Evolutionary conservation across 2,113 vertebrate genomes (phyloP).

Genomic region (Thalassarche chlororhynchos): DNA sequence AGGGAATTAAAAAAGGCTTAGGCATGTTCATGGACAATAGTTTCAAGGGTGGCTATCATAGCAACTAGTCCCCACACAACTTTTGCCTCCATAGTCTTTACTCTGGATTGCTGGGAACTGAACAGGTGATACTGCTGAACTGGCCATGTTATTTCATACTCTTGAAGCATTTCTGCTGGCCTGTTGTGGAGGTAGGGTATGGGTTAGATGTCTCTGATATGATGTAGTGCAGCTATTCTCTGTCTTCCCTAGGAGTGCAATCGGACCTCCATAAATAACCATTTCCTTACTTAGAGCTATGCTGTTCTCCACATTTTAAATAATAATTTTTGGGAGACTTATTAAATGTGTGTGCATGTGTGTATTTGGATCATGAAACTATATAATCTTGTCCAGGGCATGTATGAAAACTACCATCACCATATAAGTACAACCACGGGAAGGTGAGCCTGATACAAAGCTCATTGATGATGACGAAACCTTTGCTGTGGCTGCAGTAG

Average conservation of each 20-base stretch:
- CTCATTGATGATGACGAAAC: not conserved
- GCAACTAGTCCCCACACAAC: not conserved
- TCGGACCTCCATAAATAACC: not conserved
- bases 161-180: not conserved
- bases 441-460: not conserved
- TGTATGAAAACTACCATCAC: not conserved
- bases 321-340: not conserved
- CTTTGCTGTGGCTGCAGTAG: not conserved
- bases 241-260: not conserved
- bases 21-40: not conserved
- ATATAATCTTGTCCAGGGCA: not conserved
- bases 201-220: not conserved
- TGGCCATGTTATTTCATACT: not conserved
- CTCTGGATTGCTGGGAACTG: not conserved
- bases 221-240: not conserved
- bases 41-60: not conserved
- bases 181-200: not conserved
- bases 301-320: not conserved
- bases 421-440: not conserved
- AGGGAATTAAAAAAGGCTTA: not conserved
- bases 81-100: not conserved
- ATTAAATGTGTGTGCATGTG: not conserved
- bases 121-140: not conserved
- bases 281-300: not conserved
- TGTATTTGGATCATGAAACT: not conserved